Base-by-base conservation (phyloP, 2,113 vertebrate species). In the Calyptommatus sinebrachiatus region DNA sequence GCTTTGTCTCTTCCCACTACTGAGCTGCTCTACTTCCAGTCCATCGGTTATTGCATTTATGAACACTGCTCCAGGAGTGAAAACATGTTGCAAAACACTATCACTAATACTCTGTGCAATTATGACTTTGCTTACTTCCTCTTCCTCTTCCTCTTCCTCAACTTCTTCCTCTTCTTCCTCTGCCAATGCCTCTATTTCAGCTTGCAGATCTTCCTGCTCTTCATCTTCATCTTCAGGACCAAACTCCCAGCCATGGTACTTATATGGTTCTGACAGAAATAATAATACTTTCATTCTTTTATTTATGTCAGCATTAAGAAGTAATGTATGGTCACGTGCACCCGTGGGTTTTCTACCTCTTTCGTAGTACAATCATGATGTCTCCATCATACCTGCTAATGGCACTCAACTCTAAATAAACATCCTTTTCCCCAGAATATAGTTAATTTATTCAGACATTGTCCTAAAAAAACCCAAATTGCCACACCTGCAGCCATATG, bases 181-280 rank as follows among this genome's bases (percentile, higher is more conserved):
- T 87, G 90, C 93, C 10, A 94, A 92, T 18, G 87, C 62, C 28
- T 95, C 94, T 0, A 1, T 62, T 84, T 95, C 92, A 16, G 93
- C 94, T 83, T 95, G 91, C 4, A 89, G 80, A 84, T 97, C 96
- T 76, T 97, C 97, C 62, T 91, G 87, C 84, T 98, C 97, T 76
- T 97, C 96, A 1, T 96, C 94, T 69, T 95, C 91, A 84, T 99
- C 97, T 81, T 93, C 86, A 4, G 57, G 61, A 73, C 90, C 91
- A 78, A 97, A 82, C 87, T 96, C 94, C 94, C 93, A 95, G 31
- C 92, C 91, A 22, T 80, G 50, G 76, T 97, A 95, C 73, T 94
- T 91, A 85, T 98, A 97, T 50, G 94, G 94, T 85, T 93, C 98
- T 99, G 82, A 77, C 86, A 81, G 72, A 24, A 22, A 74, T 22